Conservation (phyloP, 2,797 vertebrate genomes). For the Paguma larvata region DNA sequence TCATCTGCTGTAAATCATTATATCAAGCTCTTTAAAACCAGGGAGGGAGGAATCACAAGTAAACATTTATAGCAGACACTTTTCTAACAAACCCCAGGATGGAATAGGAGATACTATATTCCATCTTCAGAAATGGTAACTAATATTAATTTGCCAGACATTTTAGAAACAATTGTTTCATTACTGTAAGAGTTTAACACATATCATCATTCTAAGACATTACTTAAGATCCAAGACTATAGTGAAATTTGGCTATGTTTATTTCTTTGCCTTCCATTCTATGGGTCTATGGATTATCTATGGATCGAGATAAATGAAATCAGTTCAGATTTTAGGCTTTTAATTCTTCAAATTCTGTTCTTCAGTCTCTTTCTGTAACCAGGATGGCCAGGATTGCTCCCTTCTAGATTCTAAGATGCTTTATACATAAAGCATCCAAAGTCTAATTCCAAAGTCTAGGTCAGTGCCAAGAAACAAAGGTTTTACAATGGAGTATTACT, state of each 20-base stretch:
- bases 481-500: too few species aligned
- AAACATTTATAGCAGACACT: background rate
- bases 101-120: background rate
- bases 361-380: background rate
- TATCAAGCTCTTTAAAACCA: background rate
- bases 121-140: background rate
- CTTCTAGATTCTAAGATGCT: background rate
- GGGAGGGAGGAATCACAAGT: background rate
- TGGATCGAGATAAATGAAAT: background rate
- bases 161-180: background rate
- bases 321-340: background rate
- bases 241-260: background rate
- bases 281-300: background rate
- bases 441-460: background rate
- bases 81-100: background rate
- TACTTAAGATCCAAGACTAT: background rate
- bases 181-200: background rate
- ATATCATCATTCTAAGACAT: background rate
- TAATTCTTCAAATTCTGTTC: background rate
- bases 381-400: background rate
- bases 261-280: background rate
- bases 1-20: background rate
- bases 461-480: background rate
- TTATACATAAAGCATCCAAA: too few species aligned
- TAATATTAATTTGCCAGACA: background rate